phyloP scores from a whole-genome alignment of 2,797 vertebrate genomes.

The Pelochelys cantorii region DNA sequence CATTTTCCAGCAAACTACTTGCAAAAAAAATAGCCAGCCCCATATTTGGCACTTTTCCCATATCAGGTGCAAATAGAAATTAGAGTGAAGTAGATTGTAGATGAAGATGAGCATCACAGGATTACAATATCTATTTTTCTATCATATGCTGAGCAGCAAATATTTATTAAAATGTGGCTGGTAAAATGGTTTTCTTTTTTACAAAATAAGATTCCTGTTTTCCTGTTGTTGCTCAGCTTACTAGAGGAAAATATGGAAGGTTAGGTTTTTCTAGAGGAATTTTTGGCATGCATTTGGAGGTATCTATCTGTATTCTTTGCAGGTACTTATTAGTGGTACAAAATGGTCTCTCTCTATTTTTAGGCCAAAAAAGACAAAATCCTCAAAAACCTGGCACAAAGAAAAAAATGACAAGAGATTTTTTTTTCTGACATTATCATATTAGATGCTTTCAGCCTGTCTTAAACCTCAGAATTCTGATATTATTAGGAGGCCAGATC shows the following conservation, averaged over 20 bases:
- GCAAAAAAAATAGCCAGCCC: neutral
- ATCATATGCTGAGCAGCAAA: neutral
- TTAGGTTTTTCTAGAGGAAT: neutral
- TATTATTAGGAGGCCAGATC: conserved; percentile 13
- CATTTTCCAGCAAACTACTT: neutral
- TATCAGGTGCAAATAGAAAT: neutral
- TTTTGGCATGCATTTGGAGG: neutral
- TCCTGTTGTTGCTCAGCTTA: neutral
- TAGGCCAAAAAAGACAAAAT: conserved; percentile 12
- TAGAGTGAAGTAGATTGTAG: neutral
- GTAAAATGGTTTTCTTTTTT: neutral
- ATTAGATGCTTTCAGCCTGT: conserved; percentile 32
- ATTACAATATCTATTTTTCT: fast-evolving
- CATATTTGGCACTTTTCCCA: neutral
- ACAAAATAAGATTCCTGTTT: neutral
- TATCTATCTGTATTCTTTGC: neutral
- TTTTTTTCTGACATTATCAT: neutral
- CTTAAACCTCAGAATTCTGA: neutral
- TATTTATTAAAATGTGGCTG: neutral
- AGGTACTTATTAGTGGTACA: neutral
- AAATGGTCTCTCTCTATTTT: neutral
- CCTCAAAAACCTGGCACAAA: neutral
- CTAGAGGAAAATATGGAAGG: neutral
- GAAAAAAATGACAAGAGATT: neutral
- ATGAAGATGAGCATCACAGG: neutral